A percentile compares a stretch with the other conserved stretches of the same genome.
Conservation (phyloP, 2,113 vertebrate species). For the Laticauda laticaudata region DNA sequence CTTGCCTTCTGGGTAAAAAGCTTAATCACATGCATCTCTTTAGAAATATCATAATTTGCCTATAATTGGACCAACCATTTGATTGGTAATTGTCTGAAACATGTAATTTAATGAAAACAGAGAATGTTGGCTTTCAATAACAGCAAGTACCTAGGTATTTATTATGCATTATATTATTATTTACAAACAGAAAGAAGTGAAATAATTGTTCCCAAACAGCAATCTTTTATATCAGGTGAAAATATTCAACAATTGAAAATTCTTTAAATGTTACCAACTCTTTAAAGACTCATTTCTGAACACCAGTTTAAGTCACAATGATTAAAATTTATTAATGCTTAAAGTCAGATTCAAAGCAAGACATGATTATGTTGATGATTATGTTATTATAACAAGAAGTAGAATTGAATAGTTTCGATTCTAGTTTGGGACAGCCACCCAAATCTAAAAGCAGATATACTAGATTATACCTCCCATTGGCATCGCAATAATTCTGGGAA, state of each 20-base stretch:
- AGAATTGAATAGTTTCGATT: constrained; percentile 47
- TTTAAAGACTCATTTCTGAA: constrained; percentile 61
- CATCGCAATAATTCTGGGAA: neutral
- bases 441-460: neutral
- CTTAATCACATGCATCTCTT: constrained; percentile 28
- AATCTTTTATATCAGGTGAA: constrained; percentile 55
- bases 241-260: constrained; percentile 42
- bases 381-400: constrained; percentile 64
- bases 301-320: constrained; percentile 57
- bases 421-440: constrained; percentile 33
- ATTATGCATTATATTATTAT: constrained; percentile 58
- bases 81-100: constrained; percentile 51
- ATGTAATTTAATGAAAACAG: constrained; percentile 50
- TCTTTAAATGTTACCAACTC: constrained; percentile 47
- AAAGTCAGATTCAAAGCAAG: constrained; percentile 56
- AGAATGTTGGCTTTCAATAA: constrained; percentile 60
- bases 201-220: constrained; percentile 60
- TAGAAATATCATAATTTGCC: constrained; percentile 44
- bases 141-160: constrained; percentile 33
- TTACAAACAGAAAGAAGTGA: constrained; percentile 59
- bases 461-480: neutral
- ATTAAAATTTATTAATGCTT: constrained; percentile 66
- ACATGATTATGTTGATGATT: constrained; percentile 38
- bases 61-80: constrained; percentile 15
- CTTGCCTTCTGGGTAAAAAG: constrained; percentile 34